A percentile compares a stretch with the other conserved stretches of the same genome.
Conservation (phyloP, 1,140 invertebrate genomes). For the Ruditapes philippinarum region DNA sequence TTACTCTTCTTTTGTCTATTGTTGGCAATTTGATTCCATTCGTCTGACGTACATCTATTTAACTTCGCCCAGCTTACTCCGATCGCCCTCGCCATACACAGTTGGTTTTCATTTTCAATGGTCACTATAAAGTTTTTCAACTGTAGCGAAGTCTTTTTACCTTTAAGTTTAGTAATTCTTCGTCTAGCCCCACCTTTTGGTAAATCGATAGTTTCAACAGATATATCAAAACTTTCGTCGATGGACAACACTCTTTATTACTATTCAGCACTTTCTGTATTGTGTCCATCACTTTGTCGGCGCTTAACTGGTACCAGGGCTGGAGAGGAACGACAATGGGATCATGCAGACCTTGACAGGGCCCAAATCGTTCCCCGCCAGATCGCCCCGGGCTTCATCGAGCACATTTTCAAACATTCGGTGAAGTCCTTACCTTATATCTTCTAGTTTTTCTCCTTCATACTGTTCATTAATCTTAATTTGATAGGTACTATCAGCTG, state of each 20-base stretch:
- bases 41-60: background rate
- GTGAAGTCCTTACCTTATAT: too few relatives aligned
- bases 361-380: too few relatives aligned
- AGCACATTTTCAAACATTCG: too few relatives aligned
- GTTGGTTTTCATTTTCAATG: constrained; percentile 50
- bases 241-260: too few relatives aligned
- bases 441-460: too few relatives aligned
- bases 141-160: background rate
- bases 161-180: constrained; percentile 3
- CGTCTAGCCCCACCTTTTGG: constrained; percentile 21
- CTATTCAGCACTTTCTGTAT: too few relatives aligned
- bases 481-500: too few relatives aligned
- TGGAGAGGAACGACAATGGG: background rate
- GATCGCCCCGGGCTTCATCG: too few relatives aligned
- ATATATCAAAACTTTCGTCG: too few relatives aligned
- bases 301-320: background rate
- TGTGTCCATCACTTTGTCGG: too few relatives aligned
- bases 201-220: too few relatives aligned
- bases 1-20: constrained; percentile 21
- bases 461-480: too few relatives aligned
- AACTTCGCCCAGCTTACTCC: constrained; percentile 6
- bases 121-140: constrained; percentile 50
- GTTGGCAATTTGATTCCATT: constrained; percentile 2
- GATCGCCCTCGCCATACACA: constrained; percentile 39
- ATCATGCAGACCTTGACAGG: background rate